Evolutionary conservation across 2,888 invertebrate genomes (phyloP).

Genomic region (Cryptosula pallasiana): DNA sequence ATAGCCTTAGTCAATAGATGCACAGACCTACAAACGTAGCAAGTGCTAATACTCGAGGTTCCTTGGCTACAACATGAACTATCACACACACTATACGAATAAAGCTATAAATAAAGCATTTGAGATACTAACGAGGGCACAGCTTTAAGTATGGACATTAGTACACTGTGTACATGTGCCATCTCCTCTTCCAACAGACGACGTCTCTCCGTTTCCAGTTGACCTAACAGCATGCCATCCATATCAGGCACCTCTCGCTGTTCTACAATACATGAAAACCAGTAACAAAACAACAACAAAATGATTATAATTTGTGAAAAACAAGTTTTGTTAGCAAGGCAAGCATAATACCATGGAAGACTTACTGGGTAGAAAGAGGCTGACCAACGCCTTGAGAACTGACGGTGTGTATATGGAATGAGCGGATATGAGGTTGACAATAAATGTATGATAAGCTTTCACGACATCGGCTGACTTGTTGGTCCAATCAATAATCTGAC

Average conservation of each 20-base stretch:
- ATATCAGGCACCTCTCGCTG: background rate
- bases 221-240: background rate
- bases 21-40: slow-evolving; percentile 61
- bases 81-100: too few relatives aligned
- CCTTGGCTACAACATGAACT: too few relatives aligned
- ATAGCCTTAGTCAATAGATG: slow-evolving; percentile 66
- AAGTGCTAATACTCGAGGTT: too few relatives aligned
- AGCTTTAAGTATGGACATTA: slow-evolving; percentile 31
- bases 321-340: too few relatives aligned
- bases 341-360: slow-evolving; percentile 32
- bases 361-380: slow-evolving; percentile 60
- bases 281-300: too few relatives aligned
- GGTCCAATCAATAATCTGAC: slow-evolving; percentile 43
- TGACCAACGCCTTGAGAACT: slow-evolving; percentile 62
- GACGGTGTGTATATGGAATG: slow-evolving; percentile 64
- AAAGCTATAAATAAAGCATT: background rate
- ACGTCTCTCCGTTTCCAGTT: slow-evolving; percentile 14
- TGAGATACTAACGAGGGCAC: slow-evolving; percentile 39
- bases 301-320: too few relatives aligned
- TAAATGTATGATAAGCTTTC: slow-evolving; percentile 61
- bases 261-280: too few relatives aligned
- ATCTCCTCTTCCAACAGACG: slow-evolving; percentile 58
- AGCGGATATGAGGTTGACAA: slow-evolving; percentile 65
- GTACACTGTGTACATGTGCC: slow-evolving; percentile 61
- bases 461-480: slow-evolving; percentile 46